A percentile compares a stretch with the other conserved stretches of the same genome.
phyloP scores from a whole-genome alignment of 2,888 invertebrate species.

The Phorcus lineatus region DNA sequence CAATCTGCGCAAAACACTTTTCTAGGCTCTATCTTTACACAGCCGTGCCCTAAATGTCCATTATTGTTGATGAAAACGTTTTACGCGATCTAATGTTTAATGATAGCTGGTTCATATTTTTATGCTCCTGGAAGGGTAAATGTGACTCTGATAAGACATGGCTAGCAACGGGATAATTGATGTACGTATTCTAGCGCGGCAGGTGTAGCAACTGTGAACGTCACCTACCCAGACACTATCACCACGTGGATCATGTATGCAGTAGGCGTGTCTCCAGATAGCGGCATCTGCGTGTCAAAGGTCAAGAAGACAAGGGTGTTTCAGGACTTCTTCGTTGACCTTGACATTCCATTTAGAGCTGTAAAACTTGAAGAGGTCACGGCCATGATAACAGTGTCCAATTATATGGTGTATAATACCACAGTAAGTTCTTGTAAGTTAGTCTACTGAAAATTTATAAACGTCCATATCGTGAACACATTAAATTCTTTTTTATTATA shows the following conservation, averaged over 20 bases:
- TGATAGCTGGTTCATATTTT: too few relatives aligned
- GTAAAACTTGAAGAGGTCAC: not conserved
- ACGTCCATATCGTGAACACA: too few relatives aligned
- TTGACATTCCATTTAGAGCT: constrained; percentile 37
- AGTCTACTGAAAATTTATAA: too few relatives aligned
- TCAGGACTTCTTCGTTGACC: constrained; percentile 40
- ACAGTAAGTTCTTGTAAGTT: not conserved
- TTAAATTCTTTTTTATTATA: too few relatives aligned
- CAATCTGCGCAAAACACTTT: too few relatives aligned
- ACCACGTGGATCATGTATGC: constrained; percentile 37
- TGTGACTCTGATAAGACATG: too few relatives aligned
- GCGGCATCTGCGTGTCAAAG: constrained; percentile 36
- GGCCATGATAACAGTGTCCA: not conserved
- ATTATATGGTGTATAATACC: not conserved
- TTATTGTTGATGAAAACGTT: too few relatives aligned
- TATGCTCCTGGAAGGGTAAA: too few relatives aligned
- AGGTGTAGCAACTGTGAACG: not conserved
- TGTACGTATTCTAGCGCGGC: not conserved
- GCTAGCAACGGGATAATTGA: too few relatives aligned
- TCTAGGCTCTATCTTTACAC: too few relatives aligned
- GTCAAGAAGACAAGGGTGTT: constrained; percentile 28
- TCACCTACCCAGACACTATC: constrained; percentile 35
- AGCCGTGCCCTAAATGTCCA: too few relatives aligned
- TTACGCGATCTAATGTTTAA: too few relatives aligned
- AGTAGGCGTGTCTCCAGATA: constrained; percentile 28